A percentile compares a stretch with the other conserved stretches of the same genome.
phyloP scores from a whole-genome alignment of 2,888 invertebrate species.

The Dysmachus trigonus region DNA sequence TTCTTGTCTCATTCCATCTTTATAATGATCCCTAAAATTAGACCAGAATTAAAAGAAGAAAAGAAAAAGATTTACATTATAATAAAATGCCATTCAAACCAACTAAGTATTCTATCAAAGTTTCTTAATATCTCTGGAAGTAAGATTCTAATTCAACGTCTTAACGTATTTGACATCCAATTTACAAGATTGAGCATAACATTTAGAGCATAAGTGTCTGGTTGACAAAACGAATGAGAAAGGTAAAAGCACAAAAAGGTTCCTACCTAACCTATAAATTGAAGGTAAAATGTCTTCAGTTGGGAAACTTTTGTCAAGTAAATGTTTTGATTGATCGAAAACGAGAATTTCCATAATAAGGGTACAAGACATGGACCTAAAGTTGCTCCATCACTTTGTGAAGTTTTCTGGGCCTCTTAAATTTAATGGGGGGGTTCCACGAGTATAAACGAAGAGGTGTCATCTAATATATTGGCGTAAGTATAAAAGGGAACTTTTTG shows the following conservation, averaged over 20 bases:
- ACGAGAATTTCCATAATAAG: neutral
- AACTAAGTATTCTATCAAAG: too few relatives aligned
- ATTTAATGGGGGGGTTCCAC: neutral
- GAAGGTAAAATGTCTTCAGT: neutral
- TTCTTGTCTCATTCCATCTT: too few relatives aligned
- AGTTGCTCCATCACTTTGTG: neutral
- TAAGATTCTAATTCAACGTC: neutral
- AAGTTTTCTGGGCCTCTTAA: neutral
- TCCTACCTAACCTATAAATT: neutral
- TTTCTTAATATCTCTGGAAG: neutral
- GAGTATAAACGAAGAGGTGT: neutral
- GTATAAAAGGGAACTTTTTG: neutral
- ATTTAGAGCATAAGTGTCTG: neutral
- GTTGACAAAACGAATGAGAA: neutral
- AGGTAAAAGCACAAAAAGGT: neutral
- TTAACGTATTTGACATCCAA: neutral
- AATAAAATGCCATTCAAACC: too few relatives aligned
- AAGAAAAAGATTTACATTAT: too few relatives aligned
- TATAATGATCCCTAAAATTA: too few relatives aligned
- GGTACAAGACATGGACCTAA: neutral
- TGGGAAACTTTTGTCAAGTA: neutral
- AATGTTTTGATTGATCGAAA: neutral
- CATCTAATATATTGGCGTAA: conserved; percentile 9
- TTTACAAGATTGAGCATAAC: neutral
- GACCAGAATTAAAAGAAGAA: too few relatives aligned